These are phyloP conservation scores for Climacteris rufus DNA, from an alignment of 2,113 vertebrate genomes.

Conservation along the genomic window DNA sequence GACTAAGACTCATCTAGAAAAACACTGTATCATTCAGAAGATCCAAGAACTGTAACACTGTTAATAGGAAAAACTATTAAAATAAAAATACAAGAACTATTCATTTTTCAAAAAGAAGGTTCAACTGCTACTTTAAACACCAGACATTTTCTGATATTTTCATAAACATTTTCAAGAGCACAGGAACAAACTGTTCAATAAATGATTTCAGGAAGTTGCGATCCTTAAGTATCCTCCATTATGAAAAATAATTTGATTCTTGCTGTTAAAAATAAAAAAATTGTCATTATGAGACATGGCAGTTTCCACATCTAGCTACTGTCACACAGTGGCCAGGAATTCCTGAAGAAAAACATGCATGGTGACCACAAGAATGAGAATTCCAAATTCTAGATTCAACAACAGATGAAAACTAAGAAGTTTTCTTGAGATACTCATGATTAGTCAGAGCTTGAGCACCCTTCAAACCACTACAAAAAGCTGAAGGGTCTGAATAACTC, in stretches of 20 bases:
- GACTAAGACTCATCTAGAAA: not conserved
- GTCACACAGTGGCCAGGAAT: not conserved
- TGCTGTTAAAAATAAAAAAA: not conserved
- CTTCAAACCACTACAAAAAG: not conserved
- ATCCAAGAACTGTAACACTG: not conserved
- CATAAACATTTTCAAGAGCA: not conserved
- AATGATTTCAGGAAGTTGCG: not conserved
- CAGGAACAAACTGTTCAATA: not conserved
- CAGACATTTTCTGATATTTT: not conserved
- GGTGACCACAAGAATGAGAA: not conserved
- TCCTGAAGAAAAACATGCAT: not conserved
- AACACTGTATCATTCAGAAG: not conserved
- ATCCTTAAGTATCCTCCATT: not conserved
- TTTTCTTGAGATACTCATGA: not conserved
- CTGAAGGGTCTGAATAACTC: not conserved
- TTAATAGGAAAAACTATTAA: not conserved
- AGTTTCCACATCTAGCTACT: not conserved
- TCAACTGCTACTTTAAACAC: not conserved
- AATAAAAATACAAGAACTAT: not conserved
- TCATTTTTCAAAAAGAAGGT: not conserved
- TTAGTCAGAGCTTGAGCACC: not conserved
- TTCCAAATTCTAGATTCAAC: not conserved
- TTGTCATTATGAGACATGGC: not conserved
- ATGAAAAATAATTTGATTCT: not conserved
- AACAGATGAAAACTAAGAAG: not conserved